Conservation (phyloP, 2,113 vertebrate genomes). For the Circaetus gallicus region DNA sequence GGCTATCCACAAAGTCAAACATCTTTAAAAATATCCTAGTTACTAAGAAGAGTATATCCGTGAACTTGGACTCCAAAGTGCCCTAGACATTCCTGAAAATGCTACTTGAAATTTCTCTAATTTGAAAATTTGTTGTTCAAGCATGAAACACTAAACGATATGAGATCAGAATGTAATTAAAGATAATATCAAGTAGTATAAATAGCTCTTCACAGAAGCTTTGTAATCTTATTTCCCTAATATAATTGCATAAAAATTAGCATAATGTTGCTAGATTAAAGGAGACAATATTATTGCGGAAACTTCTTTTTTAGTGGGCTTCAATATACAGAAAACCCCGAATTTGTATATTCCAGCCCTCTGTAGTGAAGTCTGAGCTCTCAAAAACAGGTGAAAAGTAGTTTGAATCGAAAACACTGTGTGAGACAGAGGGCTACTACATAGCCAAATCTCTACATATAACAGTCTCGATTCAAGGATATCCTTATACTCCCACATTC, state of each 20-base stretch:
- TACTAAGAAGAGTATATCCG: not conserved
- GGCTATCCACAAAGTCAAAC: not conserved
- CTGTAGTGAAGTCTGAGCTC: not conserved
- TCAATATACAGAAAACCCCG: accelerated
- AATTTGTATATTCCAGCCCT: not conserved
- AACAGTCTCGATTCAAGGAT: not conserved
- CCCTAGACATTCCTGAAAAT: not conserved
- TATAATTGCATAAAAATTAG: not conserved
- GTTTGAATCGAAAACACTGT: not conserved
- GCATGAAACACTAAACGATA: accelerated
- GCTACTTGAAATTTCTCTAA: not conserved
- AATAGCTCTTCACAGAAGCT: not conserved
- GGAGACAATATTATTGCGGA: not conserved
- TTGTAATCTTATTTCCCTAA: not conserved
- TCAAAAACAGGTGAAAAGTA: not conserved
- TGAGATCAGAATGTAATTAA: not conserved
- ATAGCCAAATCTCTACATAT: accelerated
- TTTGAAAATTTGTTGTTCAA: not conserved
- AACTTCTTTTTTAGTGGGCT: not conserved
- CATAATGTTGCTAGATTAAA: not conserved
- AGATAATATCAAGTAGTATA: not conserved
- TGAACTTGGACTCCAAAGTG: not conserved
- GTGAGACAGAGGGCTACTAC: not conserved
- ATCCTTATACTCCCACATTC: not conserved
- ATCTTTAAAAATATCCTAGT: not conserved